Conservation (phyloP, 2,113 vertebrate species). For the Noctilio leporinus region DNA sequence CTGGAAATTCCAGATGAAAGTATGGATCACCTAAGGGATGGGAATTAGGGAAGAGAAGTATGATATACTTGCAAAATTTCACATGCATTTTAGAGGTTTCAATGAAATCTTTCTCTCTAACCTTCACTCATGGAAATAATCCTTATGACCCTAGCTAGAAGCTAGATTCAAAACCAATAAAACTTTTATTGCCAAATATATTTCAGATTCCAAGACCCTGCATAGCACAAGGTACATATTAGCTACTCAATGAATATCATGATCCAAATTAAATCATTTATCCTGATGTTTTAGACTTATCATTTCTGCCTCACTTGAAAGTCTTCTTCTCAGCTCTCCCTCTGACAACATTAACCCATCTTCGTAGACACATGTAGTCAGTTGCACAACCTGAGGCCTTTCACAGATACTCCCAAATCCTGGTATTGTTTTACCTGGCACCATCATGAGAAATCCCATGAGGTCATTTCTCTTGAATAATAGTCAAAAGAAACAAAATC, state of each 20-base stretch:
- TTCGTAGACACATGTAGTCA: not conserved
- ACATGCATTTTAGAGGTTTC: not conserved
- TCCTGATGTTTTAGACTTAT: not conserved
- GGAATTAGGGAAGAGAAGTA: not conserved
- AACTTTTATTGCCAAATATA: not conserved
- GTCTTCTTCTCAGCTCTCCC: not conserved
- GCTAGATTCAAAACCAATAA: slow-evolving; percentile 6
- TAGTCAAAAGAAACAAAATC: slow-evolving; percentile 64
- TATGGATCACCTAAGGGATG: not conserved
- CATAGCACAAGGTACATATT: not conserved
- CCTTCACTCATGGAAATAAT: not conserved
- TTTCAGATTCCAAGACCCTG: not conserved
- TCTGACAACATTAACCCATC: not conserved
- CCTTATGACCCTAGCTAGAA: not conserved
- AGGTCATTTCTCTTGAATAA: slow-evolving; percentile 58
- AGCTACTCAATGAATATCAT: not conserved
- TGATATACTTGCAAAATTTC: not conserved
- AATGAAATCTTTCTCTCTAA: not conserved
- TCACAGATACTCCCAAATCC: not conserved
- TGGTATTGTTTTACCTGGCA: slow-evolving; percentile 45
- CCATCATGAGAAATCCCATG: slow-evolving; percentile 35
- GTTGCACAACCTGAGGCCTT: not conserved
- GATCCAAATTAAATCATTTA: not conserved
- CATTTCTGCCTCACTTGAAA: not conserved
- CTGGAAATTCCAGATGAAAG: not conserved